Evolutionary conservation across 2,113 vertebrate species (phyloP), one percentile per base, ranked within the genome.

Genomic region (Gadus macrocephalus): DNA sequence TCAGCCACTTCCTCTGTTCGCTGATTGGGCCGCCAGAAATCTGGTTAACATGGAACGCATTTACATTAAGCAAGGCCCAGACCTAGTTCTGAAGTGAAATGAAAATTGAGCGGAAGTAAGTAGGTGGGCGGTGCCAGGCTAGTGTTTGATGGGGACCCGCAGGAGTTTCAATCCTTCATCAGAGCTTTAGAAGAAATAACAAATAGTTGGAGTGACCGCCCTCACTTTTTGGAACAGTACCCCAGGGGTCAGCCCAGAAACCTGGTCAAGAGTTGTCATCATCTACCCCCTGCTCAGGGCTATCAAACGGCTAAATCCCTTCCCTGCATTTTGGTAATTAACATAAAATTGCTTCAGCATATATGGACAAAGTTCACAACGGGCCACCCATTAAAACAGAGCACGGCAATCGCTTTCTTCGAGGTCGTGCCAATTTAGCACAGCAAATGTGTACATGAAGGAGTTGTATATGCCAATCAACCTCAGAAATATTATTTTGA

Each of bases 301-400:
- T 78, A 78, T 69, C 12, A 20, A 28, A 56, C 49, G 31, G 69
- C 79, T 56, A 75, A 78, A 42, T 12, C n/a, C 12, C 55, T 77
- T n/a, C 14, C 69, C 12, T 69, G 27, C 31, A 78, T 22, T 78
- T 74, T 66, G 71, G 71, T n/a, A 71, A 81, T 12, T 25, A 68
- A 22, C 19, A 71, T 15, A 74, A 59, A 17, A 66, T 73, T 42
- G 63, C 67, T 25, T 27, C 67, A 15, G 64, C 67, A 17, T 76
- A 74, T 62, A 28, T 81, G 20, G 62, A 77, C 15, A 81, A 66
- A n/a, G 15, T 65, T 1, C 53, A 49, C 5, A 62, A 15, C n/a
- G 75, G 66, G 69, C 53, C 79, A 9, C 4, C 42, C 19, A 67
- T 78, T 31, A 75, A 58, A 19, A 15, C 70, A 2, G 75, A 68